phyloP scores from a whole-genome alignment of 2,113 vertebrate species.

The Catharus bicknelli region DNA sequence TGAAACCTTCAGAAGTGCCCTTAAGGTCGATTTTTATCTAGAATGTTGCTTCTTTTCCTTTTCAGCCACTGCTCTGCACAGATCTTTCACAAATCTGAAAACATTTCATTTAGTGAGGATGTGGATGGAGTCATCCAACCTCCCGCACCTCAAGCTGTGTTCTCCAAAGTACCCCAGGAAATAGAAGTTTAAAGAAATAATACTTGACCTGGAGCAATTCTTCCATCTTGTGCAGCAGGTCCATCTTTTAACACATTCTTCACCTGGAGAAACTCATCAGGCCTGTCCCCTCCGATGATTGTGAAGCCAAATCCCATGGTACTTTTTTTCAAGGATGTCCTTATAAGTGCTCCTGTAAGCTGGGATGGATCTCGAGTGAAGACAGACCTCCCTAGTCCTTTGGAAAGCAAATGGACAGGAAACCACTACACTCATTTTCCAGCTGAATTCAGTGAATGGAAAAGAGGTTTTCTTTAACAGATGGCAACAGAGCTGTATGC shows the following conservation, averaged over 20 bases:
- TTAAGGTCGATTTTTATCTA: background rate
- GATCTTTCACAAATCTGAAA: background rate
- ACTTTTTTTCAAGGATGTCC: conserved; percentile 89
- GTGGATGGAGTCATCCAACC: background rate
- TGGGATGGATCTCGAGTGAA: conserved; percentile 93
- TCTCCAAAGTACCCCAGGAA: background rate
- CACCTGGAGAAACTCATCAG: conserved; percentile 96
- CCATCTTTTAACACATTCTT: conserved; percentile 95
- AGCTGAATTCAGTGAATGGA: background rate
- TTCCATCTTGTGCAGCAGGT: conserved; percentile 93
- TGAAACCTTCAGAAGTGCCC: background rate
- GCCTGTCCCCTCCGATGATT: conserved; percentile 96
- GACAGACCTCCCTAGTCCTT: conserved; percentile 73
- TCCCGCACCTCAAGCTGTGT: background rate
- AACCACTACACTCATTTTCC: background rate
- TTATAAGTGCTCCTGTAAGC: conserved; percentile 87
- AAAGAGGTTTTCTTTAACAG: background rate
- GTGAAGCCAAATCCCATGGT: conserved; percentile 96
- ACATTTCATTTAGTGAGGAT: background rate
- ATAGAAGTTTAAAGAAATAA: background rate
- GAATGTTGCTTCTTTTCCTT: background rate
- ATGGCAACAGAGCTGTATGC: background rate
- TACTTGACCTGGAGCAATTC: conserved; percentile 88
- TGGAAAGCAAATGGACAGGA: background rate
- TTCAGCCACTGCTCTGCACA: background rate